Evolutionary conservation across 2,888 invertebrate species (phyloP).

Genomic region (Apomyelois bistriatella): DNA sequence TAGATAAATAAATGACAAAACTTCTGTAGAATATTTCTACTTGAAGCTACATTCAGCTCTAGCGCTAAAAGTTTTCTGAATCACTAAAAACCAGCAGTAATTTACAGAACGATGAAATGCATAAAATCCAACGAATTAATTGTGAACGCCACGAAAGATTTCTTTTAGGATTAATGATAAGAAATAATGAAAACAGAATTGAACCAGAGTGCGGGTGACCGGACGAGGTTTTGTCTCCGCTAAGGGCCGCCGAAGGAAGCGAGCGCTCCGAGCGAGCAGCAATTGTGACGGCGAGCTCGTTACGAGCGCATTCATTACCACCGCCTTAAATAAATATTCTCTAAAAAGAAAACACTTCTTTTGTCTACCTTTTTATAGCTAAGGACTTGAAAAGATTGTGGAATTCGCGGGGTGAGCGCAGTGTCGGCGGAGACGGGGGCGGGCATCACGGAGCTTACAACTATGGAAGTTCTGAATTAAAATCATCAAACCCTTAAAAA

Average conservation of each 20-base stretch:
- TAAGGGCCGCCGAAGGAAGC: not conserved
- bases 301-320: conserved; percentile 22
- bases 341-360: conserved; percentile 29
- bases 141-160: not conserved
- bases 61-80: no score
- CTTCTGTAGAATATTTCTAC: no score
- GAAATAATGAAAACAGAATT: conserved; percentile 2
- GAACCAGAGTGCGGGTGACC: not conserved
- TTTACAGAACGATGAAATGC: no score
- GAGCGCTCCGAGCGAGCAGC: not conserved
- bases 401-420: conserved; percentile 16
- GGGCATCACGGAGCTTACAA: no score
- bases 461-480: no score
- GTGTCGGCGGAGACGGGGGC: conserved; percentile 8
- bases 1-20: no score
- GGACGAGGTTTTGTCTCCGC: not conserved
- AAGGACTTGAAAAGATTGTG: conserved; percentile 33
- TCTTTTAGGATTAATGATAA: not conserved
- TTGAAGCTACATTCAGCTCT: no score
- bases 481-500: no score
- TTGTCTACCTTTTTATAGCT: conserved; percentile 33
- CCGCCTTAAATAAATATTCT: conserved; percentile 30
- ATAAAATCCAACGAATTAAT: no score
- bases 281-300: conserved; percentile 16
- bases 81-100: no score